These are phyloP conservation scores for Drosophila antonietae DNA, from an alignment of 2,888 invertebrate species.

Conservation along the genomic window DNA sequence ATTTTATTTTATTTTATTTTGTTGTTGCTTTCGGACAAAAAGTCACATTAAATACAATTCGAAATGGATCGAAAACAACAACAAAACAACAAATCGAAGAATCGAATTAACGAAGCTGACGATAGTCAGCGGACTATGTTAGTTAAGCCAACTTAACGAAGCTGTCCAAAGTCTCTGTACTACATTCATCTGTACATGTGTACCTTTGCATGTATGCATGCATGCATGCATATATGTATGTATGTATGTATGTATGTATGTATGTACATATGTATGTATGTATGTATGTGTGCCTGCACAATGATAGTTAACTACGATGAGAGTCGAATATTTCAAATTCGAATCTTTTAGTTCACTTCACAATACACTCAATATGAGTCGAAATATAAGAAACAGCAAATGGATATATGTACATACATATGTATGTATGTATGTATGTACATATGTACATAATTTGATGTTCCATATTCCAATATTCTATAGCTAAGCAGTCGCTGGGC, in stretches of 20 bases:
- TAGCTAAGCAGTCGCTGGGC: constrained; percentile 29
- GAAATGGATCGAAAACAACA: constrained; percentile 24
- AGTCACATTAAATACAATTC: constrained; percentile 42
- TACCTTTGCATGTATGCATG: background rate
- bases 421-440: no score
- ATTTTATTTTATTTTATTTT: constrained; percentile 37
- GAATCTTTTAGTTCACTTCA: background rate
- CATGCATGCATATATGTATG: background rate
- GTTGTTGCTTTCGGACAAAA: constrained; percentile 25
- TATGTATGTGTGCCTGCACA: background rate
- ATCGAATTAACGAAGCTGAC: constrained; percentile 14
- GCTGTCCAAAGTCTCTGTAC: no score
- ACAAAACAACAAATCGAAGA: constrained; percentile 19
- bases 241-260: background rate
- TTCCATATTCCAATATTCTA: constrained; percentile 26
- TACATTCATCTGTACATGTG: background rate
- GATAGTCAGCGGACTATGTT: background rate
- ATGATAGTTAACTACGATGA: background rate
- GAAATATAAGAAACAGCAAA: constrained; percentile 11
- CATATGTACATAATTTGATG: background rate
- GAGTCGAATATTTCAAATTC: background rate
- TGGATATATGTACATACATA: background rate
- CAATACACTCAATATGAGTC: constrained; percentile 8
- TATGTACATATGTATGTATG: background rate
- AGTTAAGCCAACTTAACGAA: no score